Conservation (phyloP, 1,140 invertebrate species). For the Sarcophaga bullata region DNA sequence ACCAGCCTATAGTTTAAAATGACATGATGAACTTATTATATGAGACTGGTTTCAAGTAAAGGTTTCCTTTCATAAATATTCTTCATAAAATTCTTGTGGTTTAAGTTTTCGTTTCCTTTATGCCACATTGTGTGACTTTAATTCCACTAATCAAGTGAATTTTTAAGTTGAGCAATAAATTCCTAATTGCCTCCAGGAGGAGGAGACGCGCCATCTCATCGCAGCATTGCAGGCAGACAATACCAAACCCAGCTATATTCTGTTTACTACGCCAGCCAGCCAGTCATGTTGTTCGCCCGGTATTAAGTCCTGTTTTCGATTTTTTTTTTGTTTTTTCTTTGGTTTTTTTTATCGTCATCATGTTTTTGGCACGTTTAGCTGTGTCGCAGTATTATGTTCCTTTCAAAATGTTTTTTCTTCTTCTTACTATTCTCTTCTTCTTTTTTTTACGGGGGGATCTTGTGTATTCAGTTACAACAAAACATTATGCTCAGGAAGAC, state of each 20-base stretch:
- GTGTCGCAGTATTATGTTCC: constrained; percentile 17
- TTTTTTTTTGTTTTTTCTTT: too few species aligned
- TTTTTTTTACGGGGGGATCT: background rate
- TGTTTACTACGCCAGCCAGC: background rate
- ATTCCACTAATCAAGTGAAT: constrained; percentile 24
- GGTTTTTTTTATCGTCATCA: background rate
- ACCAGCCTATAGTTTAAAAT: constrained; percentile 18
- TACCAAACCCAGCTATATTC: constrained; percentile 6
- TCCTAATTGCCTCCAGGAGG: constrained; percentile 23
- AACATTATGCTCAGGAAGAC: background rate
- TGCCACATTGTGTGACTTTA: constrained; percentile 12
- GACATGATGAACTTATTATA: constrained; percentile 26
- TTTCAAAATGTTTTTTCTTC: background rate
- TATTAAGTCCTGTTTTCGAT: too few species aligned
- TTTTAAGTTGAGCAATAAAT: constrained; percentile 19
- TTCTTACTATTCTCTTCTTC: background rate
- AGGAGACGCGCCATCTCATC: background rate
- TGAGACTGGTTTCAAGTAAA: background rate
- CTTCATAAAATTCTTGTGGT: too few species aligned
- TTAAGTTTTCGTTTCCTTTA: too few species aligned
- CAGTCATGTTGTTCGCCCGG: background rate
- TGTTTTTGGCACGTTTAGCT: constrained; percentile 21
- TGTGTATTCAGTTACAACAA: too few species aligned
- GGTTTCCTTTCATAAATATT: background rate
- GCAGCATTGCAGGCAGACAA: too few species aligned